Evolutionary conservation across 2,888 invertebrate genomes (phyloP).

Genomic region (Meghimatium bilineatum): DNA sequence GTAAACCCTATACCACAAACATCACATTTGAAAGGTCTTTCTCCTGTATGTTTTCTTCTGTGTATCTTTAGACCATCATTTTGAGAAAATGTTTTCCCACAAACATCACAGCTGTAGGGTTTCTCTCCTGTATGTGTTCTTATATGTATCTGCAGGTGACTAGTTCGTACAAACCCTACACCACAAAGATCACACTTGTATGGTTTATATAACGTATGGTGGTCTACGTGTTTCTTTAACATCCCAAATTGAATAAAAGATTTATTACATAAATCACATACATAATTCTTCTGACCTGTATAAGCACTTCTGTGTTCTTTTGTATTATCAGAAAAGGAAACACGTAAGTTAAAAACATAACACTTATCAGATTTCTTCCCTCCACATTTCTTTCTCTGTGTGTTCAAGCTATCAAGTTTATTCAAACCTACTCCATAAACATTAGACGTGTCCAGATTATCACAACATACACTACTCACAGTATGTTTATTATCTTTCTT

Average conservation of each 20-base stretch:
- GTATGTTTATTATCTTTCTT: not conserved
- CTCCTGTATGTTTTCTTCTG: not conserved
- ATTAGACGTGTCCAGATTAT: not conserved
- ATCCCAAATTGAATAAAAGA: not conserved
- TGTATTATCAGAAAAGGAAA: not conserved
- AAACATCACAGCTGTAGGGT: slow-evolving; percentile 1
- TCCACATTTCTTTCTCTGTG: not conserved
- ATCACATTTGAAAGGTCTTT: slow-evolving; percentile 11
- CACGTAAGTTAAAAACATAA: not conserved
- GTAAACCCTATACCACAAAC: not conserved
- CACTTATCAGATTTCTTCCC: not conserved
- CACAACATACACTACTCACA: not conserved
- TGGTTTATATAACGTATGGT: not conserved
- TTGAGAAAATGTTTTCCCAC: not conserved
- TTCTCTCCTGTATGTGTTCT: not conserved
- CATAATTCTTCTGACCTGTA: not conserved
- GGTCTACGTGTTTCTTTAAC: not conserved
- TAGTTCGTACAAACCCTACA: not conserved
- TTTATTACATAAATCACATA: slow-evolving; percentile 1
- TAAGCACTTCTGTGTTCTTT: not conserved
- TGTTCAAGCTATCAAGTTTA: not conserved
- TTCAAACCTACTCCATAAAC: not conserved
- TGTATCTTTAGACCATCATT: not conserved
- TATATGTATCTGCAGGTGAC: not conserved
- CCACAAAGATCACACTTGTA: slow-evolving; percentile 8